phyloP scores from a whole-genome alignment of 2,888 invertebrate genomes.

The Belgica antarctica region DNA sequence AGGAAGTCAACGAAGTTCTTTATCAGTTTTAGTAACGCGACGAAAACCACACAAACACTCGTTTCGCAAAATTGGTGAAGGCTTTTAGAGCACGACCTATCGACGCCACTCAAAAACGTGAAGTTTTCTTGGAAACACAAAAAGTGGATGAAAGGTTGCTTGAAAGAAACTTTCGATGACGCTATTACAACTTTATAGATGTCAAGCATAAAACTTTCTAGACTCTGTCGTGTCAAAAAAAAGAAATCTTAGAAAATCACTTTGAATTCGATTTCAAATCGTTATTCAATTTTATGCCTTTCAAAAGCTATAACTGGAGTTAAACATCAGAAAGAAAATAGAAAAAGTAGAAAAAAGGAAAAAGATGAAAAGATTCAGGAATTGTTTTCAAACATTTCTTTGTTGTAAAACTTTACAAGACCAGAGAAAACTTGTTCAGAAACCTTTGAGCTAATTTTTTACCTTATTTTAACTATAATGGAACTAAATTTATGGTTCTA shows the following conservation, averaged over 20 bases:
- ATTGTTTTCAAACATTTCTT: neutral
- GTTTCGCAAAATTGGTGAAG: neutral
- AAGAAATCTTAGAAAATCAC: neutral
- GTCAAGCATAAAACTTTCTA: too few relatives aligned
- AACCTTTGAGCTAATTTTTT: too few relatives aligned
- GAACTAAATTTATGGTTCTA: too few relatives aligned
- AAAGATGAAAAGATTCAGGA: conserved; percentile 4
- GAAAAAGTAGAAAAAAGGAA: neutral
- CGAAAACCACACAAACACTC: too few relatives aligned
- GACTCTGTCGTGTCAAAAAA: too few relatives aligned
- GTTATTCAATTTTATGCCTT: conserved; percentile 10
- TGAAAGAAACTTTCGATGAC: neutral
- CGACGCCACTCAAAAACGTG: neutral
- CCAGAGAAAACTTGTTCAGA: too few relatives aligned
- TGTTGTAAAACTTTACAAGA: too few relatives aligned
- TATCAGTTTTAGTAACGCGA: too few relatives aligned
- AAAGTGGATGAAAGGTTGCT: too few relatives aligned
- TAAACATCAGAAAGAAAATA: neutral
- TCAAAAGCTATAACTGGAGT: conserved; percentile 1
- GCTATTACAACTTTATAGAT: neutral
- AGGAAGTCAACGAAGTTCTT: too few relatives aligned
- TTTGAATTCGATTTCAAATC: neutral
- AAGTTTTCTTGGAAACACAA: too few relatives aligned
- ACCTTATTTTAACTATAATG: too few relatives aligned
- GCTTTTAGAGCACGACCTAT: neutral